Base-by-base conservation (phyloP, 2,888 invertebrate species). In the Poecilobothrus nobilitatus region DNA sequence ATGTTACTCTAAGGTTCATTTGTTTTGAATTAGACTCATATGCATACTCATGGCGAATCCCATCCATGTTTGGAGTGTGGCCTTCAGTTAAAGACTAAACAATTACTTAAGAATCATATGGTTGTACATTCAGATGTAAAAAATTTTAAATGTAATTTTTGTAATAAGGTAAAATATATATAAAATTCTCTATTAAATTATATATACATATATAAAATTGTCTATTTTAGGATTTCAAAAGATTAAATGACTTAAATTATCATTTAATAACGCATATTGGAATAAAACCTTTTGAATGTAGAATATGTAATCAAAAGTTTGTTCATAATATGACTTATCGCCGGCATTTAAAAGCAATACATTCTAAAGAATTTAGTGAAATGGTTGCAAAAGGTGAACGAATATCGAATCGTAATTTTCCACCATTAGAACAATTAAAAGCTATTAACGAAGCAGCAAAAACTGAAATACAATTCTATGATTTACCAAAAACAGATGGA, bases 71-170 rank as follows among this genome's bases (percentile, higher is more conserved):
- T 78, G 1, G 76, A 80, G 34, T 84, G 84, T 71, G 82, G 82
- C 1, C 44, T 78, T 7, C 74, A 79, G 68, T 75, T 84, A 3
- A 83, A 83, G 66, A 84, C 84, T 1, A 77, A 82, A 5, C 77
- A 83, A n/a, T 84, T 84, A 0, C 76, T 84, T 2, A 77, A 81
- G 65, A 83, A 82, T 79, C 84, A 84, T 72, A 79, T 83, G 70
- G 72, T 80, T 21, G 80, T 80, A 0, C 81, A 81, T 71, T 78
- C 79, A 15, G 79, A 81, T 71, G 75, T 75, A 12, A 79, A 79
- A 53, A 77, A 78, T 64, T 78, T 74, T 66, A 81, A 81, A 71
- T 81, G 81, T 68, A 76, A 80, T 69, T 78, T 77, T 15, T 81
- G 81, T 66, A 76, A 76, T 7, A 77, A 37, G 37, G 37, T 37